These are phyloP conservation scores for Hipposideros larvatus DNA, from an alignment of 2,797 vertebrate genomes.

Conservation along the genomic window DNA sequence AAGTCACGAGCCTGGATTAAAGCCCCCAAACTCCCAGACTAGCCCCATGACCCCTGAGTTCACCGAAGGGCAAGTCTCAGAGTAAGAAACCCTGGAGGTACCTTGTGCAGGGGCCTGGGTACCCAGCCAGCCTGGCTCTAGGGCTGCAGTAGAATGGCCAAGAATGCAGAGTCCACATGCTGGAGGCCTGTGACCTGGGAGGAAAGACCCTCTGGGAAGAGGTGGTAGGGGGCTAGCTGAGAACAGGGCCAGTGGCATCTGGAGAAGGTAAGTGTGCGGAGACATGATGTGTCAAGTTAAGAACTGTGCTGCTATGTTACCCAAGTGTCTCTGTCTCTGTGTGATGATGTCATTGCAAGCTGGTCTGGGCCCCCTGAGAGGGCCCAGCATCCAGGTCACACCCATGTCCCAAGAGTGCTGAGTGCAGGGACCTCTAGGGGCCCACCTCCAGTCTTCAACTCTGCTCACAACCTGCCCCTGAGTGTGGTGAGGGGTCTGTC, in stretches of 20 bases:
- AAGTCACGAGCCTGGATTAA: neutral
- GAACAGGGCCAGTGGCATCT: neutral
- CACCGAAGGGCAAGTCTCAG: neutral
- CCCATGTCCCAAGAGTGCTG: neutral
- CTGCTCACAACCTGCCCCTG: neutral
- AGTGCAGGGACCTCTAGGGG: neutral
- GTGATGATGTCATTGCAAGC: constrained; percentile 42
- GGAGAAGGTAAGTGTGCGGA: constrained; percentile 63
- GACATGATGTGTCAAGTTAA: neutral
- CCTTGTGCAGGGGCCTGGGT: neutral
- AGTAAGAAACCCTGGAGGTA: neutral
- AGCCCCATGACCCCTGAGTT: neutral
- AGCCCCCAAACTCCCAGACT: neutral
- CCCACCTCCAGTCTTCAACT: neutral
- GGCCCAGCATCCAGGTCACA: neutral
- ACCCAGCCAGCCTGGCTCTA: neutral
- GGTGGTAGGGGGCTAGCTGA: neutral
- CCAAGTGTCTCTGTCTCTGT: constrained; percentile 70
- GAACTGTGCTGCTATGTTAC: constrained; percentile 19
- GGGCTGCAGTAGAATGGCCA: neutral
- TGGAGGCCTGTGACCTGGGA: neutral
- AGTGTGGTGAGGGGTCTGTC: neutral
- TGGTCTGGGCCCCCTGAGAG: neutral
- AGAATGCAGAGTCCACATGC: neutral
- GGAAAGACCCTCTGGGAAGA: neutral